Conservation (phyloP, 1,140 invertebrate species). For the Polyergus mexicanus region DNA sequence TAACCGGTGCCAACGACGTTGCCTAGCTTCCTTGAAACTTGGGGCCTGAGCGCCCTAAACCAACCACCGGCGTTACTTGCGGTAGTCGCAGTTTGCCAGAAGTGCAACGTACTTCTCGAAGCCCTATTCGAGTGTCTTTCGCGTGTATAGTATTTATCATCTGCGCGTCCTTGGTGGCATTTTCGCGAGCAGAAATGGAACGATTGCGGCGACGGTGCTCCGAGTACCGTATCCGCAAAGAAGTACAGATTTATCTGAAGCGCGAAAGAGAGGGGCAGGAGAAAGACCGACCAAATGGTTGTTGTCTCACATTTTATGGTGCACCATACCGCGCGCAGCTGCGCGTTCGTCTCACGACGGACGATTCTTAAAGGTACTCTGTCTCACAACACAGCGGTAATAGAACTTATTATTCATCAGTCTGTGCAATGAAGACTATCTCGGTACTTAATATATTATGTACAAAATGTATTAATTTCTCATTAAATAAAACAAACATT, state of each 20-base stretch:
- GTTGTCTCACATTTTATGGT: constrained; percentile 52
- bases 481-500: background rate
- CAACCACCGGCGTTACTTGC: constrained; percentile 64
- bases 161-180: constrained; percentile 2
- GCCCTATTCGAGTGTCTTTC: constrained; percentile 68
- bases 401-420: constrained; percentile 31
- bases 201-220: background rate
- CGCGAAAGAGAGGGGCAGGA: background rate
- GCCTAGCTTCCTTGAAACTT: constrained; percentile 79
- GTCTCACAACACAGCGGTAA: constrained; percentile 14
- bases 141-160: constrained; percentile 52
- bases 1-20: constrained; percentile 80
- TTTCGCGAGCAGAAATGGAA: constrained; percentile 7
- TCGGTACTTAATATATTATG: background rate
- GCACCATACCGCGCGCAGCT: constrained; percentile 30
- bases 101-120: constrained; percentile 76
- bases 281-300: background rate
- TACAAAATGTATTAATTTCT: background rate
- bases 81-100: constrained; percentile 75
- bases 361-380: background rate
- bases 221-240: background rate
- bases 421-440: constrained; percentile 1
- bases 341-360: constrained; percentile 34
- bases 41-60: constrained; percentile 67
- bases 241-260: constrained; percentile 55